Base-by-base conservation (phyloP, 2,797 vertebrate genomes). In the Protosalanx chinensis region DNA sequence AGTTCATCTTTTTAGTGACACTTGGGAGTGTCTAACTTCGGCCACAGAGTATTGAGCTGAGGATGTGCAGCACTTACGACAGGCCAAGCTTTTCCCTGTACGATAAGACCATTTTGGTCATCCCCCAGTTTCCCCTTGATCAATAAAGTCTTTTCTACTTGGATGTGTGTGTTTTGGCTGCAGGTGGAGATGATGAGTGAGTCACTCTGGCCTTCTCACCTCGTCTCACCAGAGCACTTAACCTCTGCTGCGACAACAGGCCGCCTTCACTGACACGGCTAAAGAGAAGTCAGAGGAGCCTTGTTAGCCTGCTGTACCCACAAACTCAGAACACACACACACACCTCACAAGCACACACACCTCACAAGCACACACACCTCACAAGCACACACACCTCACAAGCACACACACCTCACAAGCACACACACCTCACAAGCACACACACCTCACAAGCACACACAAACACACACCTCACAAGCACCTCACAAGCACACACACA, bases 211-310 rank as follows among this genome's bases (percentile, higher is more conserved):
- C 49, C 16, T 53, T 12, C 29, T 30, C 51, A 56, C 46, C 29
- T 6, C 6, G 18, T 29, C 65, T n/a, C 49, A 3, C 29, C 66
- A 67, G 30, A 67, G 56, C 51, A 56, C 66, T 67, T 67, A 33
- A 51, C 65, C 65, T 67, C 65, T 7, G 49, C 16, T 30, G 65
- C 4, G 65, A 56, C 46, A n/a, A 7, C 46, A 56, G 27, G 65
- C 53, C 49, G 3, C 49, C 65, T 67, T 27, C 16, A 3, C 46
- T n/a, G 65, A 29, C 64, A 46, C 23, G 7, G 20, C 49, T 56
- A 6, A 57, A 67, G 66, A 57, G 66, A 51, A 29, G 49, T 67
- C 29, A 20, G 30, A 67, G 66, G 20, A 27, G 33, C 49, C 29
- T 67, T 18, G 51, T 67, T 56, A 56, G 53, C 66, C 49, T 8